phyloP scores from a whole-genome alignment of 2,797 vertebrate genomes.

The Telmatherina bonti region DNA sequence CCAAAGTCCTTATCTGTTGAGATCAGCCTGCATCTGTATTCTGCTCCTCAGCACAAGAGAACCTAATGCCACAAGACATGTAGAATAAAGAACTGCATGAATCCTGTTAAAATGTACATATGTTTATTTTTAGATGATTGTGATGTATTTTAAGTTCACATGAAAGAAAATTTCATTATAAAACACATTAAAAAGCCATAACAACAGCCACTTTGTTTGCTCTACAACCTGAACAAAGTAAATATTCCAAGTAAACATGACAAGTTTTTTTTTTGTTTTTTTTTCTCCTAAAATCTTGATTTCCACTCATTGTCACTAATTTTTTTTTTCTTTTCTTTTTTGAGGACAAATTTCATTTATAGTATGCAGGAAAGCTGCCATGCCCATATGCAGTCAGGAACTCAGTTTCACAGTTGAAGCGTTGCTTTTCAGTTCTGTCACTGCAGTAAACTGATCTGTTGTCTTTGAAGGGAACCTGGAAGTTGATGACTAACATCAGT shows the following conservation, averaged over 20 bases:
- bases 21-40: conserved; percentile 53
- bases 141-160: conserved; percentile 42
- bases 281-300: not conserved
- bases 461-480: not conserved
- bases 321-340: not conserved
- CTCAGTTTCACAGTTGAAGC: not conserved
- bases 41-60: conserved; percentile 57
- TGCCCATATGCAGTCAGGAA: conserved; percentile 4
- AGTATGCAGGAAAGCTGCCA: conserved; percentile 8
- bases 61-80: conserved; percentile 49
- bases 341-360: conserved; percentile 2
- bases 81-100: conserved; percentile 71
- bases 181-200: conserved; percentile 23
- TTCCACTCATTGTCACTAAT: not conserved
- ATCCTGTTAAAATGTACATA: conserved; percentile 77
- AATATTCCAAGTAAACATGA: not conserved
- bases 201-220: not conserved
- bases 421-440: conserved; percentile 7
- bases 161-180: conserved; percentile 24
- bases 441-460: conserved; percentile 13
- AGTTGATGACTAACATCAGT: conserved; percentile 9
- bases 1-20: conserved; percentile 62
- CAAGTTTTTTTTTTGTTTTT: conserved; percentile 21
- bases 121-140: conserved; percentile 54
- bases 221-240: not conserved